Evolutionary conservation across 2,797 vertebrate species (phyloP), one percentile per base, ranked within the genome.

Genomic region (Melanogrammus aeglefinus): DNA sequence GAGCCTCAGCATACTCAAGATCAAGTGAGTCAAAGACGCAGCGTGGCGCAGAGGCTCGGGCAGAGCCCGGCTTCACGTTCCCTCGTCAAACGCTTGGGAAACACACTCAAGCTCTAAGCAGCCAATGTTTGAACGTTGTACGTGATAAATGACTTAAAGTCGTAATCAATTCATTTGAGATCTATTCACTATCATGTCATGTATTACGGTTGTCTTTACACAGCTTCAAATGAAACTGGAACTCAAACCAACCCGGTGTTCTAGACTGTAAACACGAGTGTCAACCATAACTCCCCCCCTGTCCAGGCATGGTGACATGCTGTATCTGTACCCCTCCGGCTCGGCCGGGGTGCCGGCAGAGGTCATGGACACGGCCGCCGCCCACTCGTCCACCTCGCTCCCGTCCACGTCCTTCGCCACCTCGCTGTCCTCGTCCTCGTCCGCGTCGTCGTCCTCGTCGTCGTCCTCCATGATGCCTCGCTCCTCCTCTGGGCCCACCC

Each of bases 301-400:
- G 6, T 73, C 0, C 72, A 99, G 98, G 91, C 98, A 99, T 41
- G 98, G 98, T 1, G 98, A 99, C 90, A 95, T 99, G 96, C 90
- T 99, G 79, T 99, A 93, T 85, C 95, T 99, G 69, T 97, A 94
- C 81, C 98, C 97, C 27, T 95, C 93, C 0, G 95, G 93, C 79
- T 91, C 96, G 0, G 89, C 96, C 1, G 94, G 96, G 72, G 91
- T 95, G 5, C 96, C 96, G 0, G 95, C 96, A 21, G 97, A 99
- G 90, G 93, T 94, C 77, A 99, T 99, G 98, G 97, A 99, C 89
- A 96, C 94, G 0, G 96, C 96, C 12, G 92, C 91, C 75, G 79
- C 91, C 3, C 92, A 93, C 85, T 88, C 91, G 0, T 94, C 93
- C 74, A 90, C 93, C 1, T 93, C 88, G 0, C 79, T 90, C 31